phyloP scores from a whole-genome alignment of 92 coral and sea anemone genomes.

The Porites rus region DNA sequence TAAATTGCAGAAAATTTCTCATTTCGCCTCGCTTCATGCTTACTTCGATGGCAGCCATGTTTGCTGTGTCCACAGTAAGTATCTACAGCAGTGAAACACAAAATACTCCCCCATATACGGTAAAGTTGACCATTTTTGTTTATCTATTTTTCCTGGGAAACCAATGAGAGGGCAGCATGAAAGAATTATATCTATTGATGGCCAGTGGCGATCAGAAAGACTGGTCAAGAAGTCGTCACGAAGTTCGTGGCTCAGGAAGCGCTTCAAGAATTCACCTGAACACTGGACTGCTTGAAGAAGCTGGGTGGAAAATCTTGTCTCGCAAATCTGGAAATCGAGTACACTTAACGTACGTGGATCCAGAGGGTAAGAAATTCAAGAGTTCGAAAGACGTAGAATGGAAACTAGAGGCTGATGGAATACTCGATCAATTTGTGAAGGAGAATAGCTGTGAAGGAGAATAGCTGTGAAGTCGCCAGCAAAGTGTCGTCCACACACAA shows the following conservation, averaged over 20 bases:
- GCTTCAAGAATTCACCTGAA: constrained; percentile 28
- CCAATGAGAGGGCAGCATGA: constrained; percentile 20
- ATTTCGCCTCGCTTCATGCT: no score
- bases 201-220: constrained; percentile 2
- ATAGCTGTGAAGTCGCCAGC: neutral
- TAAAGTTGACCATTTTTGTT: neutral
- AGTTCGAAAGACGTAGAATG: constrained; percentile 12
- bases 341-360: neutral
- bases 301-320: constrained; percentile 25
- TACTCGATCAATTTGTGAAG: neutral
- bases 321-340: constrained; percentile 10
- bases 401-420: constrained; percentile 13
- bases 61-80: constrained; percentile 6
- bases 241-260: constrained; percentile 18
- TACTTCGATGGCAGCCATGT: constrained; percentile 19
- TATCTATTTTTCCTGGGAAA: constrained; percentile 9
- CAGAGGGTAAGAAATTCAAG: constrained; percentile 15
- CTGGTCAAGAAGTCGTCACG: constrained; percentile 16
- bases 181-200: constrained; percentile 17
- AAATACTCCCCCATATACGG: neutral
- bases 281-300: constrained; percentile 11
- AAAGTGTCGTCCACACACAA: neutral
- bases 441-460: neutral
- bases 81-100: constrained; percentile 5
- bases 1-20: neutral